These are phyloP conservation scores for Butastur rufipennis DNA, from an alignment of 2,113 vertebrate species.

Conservation along the genomic window DNA sequence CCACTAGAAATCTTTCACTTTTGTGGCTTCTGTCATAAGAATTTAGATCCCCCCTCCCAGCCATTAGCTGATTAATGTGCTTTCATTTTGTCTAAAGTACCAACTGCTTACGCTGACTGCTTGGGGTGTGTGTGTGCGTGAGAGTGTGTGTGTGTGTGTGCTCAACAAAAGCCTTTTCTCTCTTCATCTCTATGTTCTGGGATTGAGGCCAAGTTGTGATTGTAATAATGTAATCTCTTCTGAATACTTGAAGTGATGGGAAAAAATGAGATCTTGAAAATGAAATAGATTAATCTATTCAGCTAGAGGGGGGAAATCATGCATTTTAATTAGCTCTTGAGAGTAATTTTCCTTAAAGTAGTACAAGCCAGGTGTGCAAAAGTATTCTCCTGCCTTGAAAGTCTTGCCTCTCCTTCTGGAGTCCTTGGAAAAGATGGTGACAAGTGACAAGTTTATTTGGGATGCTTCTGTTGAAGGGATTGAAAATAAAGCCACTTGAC, in stretches of 20 bases:
- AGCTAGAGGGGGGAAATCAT: slow-evolving; percentile 40
- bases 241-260: slow-evolving; percentile 65
- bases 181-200: slow-evolving; percentile 52
- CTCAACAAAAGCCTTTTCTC: slow-evolving; percentile 48
- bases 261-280: slow-evolving; percentile 55
- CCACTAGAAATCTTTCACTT: neutral
- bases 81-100: slow-evolving; percentile 7
- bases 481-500: neutral
- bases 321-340: slow-evolving; percentile 54
- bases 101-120: neutral
- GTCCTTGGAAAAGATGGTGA: slow-evolving; percentile 42
- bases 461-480: neutral
- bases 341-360: slow-evolving; percentile 53
- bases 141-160: neutral
- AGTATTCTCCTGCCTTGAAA: slow-evolving; percentile 40
- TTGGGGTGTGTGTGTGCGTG: neutral
- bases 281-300: slow-evolving; percentile 66
- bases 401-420: slow-evolving; percentile 23
- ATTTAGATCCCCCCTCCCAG: neutral
- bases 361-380: slow-evolving; percentile 53
- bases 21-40: neutral
- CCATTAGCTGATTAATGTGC: slow-evolving; percentile 44
- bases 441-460: slow-evolving; percentile 42
- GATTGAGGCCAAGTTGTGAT: slow-evolving; percentile 56
- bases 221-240: slow-evolving; percentile 61